Conservation (phyloP, 2,113 vertebrate genomes). For the Mystacornis crossleyi region DNA sequence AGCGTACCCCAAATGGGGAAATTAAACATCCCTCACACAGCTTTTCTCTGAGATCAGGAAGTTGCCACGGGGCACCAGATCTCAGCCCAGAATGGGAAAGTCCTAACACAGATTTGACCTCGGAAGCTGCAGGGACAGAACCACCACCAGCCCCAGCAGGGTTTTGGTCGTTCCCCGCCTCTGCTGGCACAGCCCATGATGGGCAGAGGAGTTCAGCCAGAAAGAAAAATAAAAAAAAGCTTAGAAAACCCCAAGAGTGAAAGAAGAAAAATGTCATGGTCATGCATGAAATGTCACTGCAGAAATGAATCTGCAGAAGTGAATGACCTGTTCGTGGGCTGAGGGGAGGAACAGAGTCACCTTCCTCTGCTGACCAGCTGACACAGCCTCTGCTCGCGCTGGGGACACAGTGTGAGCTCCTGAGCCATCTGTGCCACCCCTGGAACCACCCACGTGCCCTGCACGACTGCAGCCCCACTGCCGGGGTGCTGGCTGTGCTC, state of each 20-base stretch:
- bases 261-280: background rate
- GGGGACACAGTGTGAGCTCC: fast-evolving
- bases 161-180: background rate
- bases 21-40: background rate
- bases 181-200: background rate
- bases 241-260: background rate
- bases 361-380: background rate
- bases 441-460: background rate
- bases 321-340: background rate
- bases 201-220: background rate
- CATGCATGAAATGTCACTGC: background rate
- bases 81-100: background rate
- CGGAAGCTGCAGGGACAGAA: background rate
- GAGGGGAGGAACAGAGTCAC: background rate
- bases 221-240: background rate
- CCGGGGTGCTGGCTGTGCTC: fast-evolving
- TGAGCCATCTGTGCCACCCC: background rate
- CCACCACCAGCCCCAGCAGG: background rate
- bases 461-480: fast-evolving
- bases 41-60: background rate
- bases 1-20: background rate
- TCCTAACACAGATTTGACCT: background rate
- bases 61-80: background rate
- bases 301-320: background rate
- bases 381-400: background rate